Percentiles rank a stretch among this genome's conserved stretches.
Evolutionary conservation across 37 sponge, comb jelly and placozoan genomes (phyloP).

Genomic region (Theonella swinhoei): DNA sequence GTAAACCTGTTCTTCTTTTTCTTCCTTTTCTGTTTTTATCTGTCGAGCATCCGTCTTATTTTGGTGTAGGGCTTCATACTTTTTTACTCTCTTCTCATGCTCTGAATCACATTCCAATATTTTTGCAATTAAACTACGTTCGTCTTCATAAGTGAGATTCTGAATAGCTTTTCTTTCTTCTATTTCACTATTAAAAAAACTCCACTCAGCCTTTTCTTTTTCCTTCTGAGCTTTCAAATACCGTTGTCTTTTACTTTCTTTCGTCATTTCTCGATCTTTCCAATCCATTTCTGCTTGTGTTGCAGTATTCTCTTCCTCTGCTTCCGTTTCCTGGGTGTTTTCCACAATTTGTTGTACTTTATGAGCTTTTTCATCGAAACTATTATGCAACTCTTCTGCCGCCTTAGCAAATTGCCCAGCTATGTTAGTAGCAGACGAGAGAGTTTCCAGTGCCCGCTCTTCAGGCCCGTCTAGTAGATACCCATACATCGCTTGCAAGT

Average conservation of each 20-base stretch:
- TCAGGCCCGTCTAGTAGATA: slow-evolving; percentile 54
- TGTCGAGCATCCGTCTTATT: too few species aligned
- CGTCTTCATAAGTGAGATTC: too few species aligned
- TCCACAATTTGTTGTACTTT: slow-evolving; percentile 12
- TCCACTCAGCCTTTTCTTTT: not conserved
- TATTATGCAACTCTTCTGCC: slow-evolving; percentile 38
- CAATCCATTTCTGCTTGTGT: too few species aligned
- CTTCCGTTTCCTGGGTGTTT: slow-evolving; percentile 9
- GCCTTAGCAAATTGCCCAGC: slow-evolving; percentile 56
- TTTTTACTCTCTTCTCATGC: too few species aligned
- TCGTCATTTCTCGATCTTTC: not conserved
- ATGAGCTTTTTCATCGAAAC: slow-evolving; percentile 38
- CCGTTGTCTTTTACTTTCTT: slow-evolving; percentile 1
- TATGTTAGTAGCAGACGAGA: slow-evolving; percentile 38
- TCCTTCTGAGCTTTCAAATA: too few species aligned
- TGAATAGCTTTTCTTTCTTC: too few species aligned
- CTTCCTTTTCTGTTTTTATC: too few species aligned
- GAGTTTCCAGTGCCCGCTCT: slow-evolving; percentile 56
- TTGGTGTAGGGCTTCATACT: too few species aligned
- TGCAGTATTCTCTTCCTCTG: too few species aligned
- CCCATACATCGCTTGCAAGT: slow-evolving; percentile 52
- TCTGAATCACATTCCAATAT: too few species aligned
- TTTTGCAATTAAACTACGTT: too few species aligned
- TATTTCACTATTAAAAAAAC: slow-evolving; percentile 6
- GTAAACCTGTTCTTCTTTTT: slow-evolving; percentile 16